Evolutionary conservation across 2,888 invertebrate species (phyloP).

Genomic region (Vandiemenella viatica): DNA sequence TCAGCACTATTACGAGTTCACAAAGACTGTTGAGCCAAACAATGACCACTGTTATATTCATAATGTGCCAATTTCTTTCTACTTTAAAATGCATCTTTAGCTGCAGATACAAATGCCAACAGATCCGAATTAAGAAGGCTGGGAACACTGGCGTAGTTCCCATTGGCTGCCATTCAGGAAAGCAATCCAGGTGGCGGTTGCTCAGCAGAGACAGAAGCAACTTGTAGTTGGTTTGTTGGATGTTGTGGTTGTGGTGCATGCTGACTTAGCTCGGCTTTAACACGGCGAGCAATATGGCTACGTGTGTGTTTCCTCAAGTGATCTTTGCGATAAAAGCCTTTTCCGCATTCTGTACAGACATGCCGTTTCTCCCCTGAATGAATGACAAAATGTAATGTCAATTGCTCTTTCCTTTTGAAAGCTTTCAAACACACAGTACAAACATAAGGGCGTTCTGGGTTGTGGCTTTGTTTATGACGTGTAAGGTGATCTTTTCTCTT

Average conservation of each 20-base stretch:
- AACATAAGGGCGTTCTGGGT: slow-evolving; percentile 75
- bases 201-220: slow-evolving; percentile 13
- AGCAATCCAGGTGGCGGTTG: slow-evolving; percentile 15
- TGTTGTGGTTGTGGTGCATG: slow-evolving; percentile 29
- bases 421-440: slow-evolving; percentile 78
- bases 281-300: slow-evolving; percentile 69
- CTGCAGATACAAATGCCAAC: slow-evolving; percentile 17
- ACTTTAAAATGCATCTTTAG: slow-evolving; percentile 16
- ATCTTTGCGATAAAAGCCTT: slow-evolving; percentile 79
- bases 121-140: slow-evolving; percentile 18
- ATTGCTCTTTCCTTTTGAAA: slow-evolving; percentile 77
- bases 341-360: slow-evolving; percentile 74
- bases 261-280: slow-evolving; percentile 69
- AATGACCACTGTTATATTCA: too few species aligned
- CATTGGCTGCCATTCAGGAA: slow-evolving; percentile 19
- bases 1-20: neutral
- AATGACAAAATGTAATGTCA: slow-evolving; percentile 76
- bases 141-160: slow-evolving; percentile 19
- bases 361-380: slow-evolving; percentile 81
- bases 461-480: slow-evolving; percentile 74
- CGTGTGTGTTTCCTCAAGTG: slow-evolving; percentile 73
- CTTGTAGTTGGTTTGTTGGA: slow-evolving; percentile 8
- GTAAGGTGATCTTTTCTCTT: slow-evolving; percentile 78
- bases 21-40: neutral
- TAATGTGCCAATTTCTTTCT: neutral